Evolutionary conservation across 1,140 invertebrate species (phyloP), one percentile per base, ranked within the genome.

Genomic region (Melipona quadrifasciata): DNA sequence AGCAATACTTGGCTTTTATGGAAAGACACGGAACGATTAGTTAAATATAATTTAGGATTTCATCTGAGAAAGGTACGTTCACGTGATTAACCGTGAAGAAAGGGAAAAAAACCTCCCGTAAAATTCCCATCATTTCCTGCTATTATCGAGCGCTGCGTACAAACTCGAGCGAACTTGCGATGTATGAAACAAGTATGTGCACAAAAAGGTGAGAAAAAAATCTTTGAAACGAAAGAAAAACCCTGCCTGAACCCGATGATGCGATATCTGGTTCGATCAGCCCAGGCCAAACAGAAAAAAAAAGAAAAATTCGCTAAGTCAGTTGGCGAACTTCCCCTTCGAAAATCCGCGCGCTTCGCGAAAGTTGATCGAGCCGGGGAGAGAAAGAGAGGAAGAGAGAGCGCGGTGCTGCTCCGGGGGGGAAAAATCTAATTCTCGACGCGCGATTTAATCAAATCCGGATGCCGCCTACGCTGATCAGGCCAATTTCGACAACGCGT

Each of bases 401-500:
- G 39, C 19, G 24, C 21, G 11, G 34, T 14, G 14, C 24, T 71
- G n/a, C 70, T 11, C 16, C 47, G 14, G 70, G 39, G 5, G 4
- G 11, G 16, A 55, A 27, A 39, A 64, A 76, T 76, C 58, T 58
- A 76, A 76, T 76, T 76, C 39, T 31, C 51, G 34, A 39, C 17
- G 24, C 2, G 16, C 39, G 47, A 39, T 76, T 76, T 76, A 76
- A 76, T 76, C 74, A 76, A 58, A 61, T 47, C 31, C 58, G 27
- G 6, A 34, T 16, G 5, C 27, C 74, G 24, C 74, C 74, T 58
- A 76, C 74, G 74, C 17, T 61, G 74, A 76, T 76, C 74, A 47
- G 34, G 24, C 57, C 74, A 76, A 61, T 76, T 76, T 76, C 74
- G 74, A 76, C 34, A 61, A 76, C 74, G 39, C 51, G 27, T 76